Conservation (phyloP, 2,113 vertebrate genomes). For the Ceuthmochares aereus region DNA sequence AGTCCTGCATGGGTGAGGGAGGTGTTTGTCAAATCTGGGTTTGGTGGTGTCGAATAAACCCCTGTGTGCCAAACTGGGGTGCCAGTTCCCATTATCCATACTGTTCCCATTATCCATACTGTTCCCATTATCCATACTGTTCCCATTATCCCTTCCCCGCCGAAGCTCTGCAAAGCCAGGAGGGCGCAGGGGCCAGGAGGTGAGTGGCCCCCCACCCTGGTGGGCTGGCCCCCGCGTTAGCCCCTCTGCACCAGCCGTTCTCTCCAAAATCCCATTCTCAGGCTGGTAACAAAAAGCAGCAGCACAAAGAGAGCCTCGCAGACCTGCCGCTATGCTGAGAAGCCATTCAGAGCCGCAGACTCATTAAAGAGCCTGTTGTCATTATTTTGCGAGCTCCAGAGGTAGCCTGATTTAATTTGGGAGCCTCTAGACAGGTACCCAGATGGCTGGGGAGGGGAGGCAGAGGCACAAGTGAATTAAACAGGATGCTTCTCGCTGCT, state of each 20-base stretch:
- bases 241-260: not conserved
- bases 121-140: not conserved
- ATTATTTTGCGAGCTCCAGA: not conserved
- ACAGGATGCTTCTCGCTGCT: not conserved
- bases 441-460: not conserved
- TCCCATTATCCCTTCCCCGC: not conserved
- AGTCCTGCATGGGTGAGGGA: rapidly evolving
- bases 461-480: not conserved
- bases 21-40: rapidly evolving
- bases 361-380: constrained; percentile 16
- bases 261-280: not conserved
- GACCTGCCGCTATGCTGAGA: not conserved
- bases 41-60: rapidly evolving
- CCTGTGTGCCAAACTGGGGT: rapidly evolving
- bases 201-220: not conserved
- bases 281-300: constrained; percentile 36
- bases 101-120: not conserved
- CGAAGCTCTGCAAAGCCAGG: not conserved
- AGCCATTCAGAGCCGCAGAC: not conserved
- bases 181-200: not conserved
- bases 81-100: rapidly evolving
- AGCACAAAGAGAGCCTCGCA: constrained; percentile 1
- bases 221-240: rapidly evolving
- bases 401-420: constrained; percentile 25
- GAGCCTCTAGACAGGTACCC: constrained; percentile 23